Conservation (phyloP, 2,888 invertebrate genomes). For the Acrobasis suavella region DNA sequence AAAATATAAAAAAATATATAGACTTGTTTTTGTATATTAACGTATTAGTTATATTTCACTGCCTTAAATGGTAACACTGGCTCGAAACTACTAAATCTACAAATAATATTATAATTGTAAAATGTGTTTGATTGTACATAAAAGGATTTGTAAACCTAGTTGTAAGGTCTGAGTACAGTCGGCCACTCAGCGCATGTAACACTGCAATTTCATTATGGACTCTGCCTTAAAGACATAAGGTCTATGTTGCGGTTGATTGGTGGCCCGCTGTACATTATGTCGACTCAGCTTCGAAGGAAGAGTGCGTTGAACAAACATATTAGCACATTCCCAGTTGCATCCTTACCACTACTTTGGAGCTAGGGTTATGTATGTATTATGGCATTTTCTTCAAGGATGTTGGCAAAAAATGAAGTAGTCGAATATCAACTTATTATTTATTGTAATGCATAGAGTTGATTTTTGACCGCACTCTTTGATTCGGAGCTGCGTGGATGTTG, state of each 20-base stretch:
- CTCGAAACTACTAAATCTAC: slow-evolving; percentile 13
- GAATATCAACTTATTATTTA: background rate
- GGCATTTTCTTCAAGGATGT: too few species aligned
- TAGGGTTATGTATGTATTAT: too few species aligned
- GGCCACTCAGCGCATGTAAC: background rate
- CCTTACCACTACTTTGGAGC: too few species aligned
- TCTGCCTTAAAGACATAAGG: too few species aligned
- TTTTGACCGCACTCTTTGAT: background rate
- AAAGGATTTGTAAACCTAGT: background rate
- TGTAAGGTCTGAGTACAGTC: slow-evolving; percentile 1
- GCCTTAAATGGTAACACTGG: slow-evolving; percentile 19
- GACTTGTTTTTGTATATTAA: slow-evolving; percentile 20
- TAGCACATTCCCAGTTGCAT: too few species aligned
- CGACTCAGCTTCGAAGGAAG: too few species aligned
- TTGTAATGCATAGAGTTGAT: background rate
- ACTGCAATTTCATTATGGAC: too few species aligned
- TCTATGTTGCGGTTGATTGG: too few species aligned
- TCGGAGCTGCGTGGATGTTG: slow-evolving; percentile 3
- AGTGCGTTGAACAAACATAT: too few species aligned
- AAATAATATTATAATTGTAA: slow-evolving; percentile 1
- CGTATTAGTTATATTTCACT: slow-evolving; percentile 14
- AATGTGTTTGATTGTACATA: slow-evolving; percentile 11
- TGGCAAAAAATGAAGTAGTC: too few species aligned
- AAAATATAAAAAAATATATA: slow-evolving; percentile 15
- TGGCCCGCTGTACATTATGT: too few species aligned